These are phyloP conservation scores for Drosophila kanapiae DNA, from an alignment of 1,140 invertebrate genomes.

Conservation along the genomic window DNA sequence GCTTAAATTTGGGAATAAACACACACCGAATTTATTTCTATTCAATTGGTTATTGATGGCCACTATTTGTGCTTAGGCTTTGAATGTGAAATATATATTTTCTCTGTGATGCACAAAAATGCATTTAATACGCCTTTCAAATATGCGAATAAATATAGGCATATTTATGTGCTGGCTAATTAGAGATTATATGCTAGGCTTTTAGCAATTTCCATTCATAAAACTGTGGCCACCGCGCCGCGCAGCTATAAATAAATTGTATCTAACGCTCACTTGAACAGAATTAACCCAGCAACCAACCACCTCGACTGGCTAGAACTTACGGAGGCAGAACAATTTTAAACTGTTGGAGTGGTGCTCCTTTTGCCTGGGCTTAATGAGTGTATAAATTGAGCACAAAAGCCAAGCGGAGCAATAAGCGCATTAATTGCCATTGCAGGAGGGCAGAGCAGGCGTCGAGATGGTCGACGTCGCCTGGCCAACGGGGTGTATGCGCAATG, in stretches of 20 bases:
- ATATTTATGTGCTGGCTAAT: conserved; percentile 15
- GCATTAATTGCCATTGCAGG: conserved; percentile 67
- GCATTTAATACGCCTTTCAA: not conserved
- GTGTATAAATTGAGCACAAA: conserved; percentile 66
- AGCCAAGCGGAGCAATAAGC: conserved; percentile 67
- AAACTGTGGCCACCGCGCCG: not conserved
- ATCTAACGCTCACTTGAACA: conserved; percentile 17
- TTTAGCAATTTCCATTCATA: conserved; percentile 10
- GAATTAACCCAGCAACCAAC: conserved; percentile 12
- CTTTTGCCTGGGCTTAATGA: conserved; percentile 34
- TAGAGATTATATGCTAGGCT: conserved; percentile 2
- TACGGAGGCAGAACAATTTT: conserved; percentile 17
- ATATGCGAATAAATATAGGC: conserved; percentile 7
- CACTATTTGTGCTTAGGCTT: not conserved
- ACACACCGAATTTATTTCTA: not conserved
- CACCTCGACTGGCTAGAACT: conserved; percentile 6
- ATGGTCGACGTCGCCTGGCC: conserved; percentile 27
- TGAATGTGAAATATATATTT: not conserved
- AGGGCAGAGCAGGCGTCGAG: conserved; percentile 14
- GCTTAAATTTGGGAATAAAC: not conserved
- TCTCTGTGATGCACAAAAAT: conserved; percentile 6
- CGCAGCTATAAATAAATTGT: conserved; percentile 13
- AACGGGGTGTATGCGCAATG: conserved; percentile 60
- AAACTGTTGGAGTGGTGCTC: conserved; percentile 17
- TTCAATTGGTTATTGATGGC: conserved; percentile 7